phyloP scores from a whole-genome alignment of 1,140 invertebrate genomes.

The Cataglyphis hispanica region DNA sequence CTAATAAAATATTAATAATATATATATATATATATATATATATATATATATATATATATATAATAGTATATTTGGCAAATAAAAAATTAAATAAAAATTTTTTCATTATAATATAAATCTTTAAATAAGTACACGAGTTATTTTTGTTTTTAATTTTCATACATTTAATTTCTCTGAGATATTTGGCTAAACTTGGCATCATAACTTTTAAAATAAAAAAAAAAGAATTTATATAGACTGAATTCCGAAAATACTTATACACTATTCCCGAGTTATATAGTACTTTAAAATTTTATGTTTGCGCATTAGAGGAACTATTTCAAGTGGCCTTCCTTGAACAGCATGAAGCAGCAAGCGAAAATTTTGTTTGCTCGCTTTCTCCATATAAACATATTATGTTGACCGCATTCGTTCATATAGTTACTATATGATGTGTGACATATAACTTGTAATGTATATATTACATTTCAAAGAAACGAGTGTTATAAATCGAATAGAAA shows the following conservation, averaged over 20 bases:
- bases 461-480: conserved; percentile 5
- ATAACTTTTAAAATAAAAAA: not conserved
- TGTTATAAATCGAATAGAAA: not conserved
- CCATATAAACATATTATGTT: conserved; percentile 6
- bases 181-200: not conserved
- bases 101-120: not conserved
- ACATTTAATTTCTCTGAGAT: not conserved
- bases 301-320: not conserved
- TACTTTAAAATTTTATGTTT: not conserved
- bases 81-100: not conserved
- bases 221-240: conserved; percentile 1
- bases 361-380: not conserved
- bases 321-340: not conserved
- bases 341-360: not conserved
- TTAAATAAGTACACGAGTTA: not conserved
- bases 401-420: not conserved
- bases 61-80: no score
- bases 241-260: not conserved
- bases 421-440: not conserved
- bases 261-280: not conserved
- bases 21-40: no score
- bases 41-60: no score
- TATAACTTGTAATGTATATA: not conserved
- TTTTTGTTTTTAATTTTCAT: not conserved
- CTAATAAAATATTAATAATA: no score